phyloP scores from a whole-genome alignment of 2,113 vertebrate genomes.

The Candoia aspera region DNA sequence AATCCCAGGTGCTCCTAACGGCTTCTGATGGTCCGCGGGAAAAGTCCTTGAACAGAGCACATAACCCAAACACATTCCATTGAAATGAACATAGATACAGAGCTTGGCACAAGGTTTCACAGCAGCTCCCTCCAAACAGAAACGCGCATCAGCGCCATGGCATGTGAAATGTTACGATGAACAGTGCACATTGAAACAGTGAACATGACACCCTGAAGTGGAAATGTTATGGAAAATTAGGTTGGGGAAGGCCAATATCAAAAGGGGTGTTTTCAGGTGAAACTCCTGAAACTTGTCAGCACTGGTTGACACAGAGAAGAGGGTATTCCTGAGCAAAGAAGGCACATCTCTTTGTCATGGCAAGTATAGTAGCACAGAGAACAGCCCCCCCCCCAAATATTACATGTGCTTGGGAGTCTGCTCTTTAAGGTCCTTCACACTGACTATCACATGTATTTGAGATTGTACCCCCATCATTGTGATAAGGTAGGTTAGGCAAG shows the following conservation, averaged over 20 bases:
- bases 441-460: not conserved
- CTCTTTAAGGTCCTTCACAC: not conserved
- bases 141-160: no score
- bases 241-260: not conserved
- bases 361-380: not conserved
- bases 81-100: no score
- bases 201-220: no score
- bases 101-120: no score
- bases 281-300: not conserved
- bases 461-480: not conserved
- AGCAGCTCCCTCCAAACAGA: no score
- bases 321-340: not conserved
- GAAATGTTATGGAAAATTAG: not conserved
- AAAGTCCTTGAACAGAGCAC: no score
- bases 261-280: not conserved
- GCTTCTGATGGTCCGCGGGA: no score
- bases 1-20: no score
- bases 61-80: no score
- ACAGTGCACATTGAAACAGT: no score
- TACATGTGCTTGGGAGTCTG: not conserved
- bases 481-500: not conserved
- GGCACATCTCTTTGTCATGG: not conserved
- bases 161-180: no score
- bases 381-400: not conserved
- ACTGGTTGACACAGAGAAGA: not conserved